phyloP scores from a whole-genome alignment of 2,113 vertebrate species.

The Craseonycteris thonglongyai region DNA sequence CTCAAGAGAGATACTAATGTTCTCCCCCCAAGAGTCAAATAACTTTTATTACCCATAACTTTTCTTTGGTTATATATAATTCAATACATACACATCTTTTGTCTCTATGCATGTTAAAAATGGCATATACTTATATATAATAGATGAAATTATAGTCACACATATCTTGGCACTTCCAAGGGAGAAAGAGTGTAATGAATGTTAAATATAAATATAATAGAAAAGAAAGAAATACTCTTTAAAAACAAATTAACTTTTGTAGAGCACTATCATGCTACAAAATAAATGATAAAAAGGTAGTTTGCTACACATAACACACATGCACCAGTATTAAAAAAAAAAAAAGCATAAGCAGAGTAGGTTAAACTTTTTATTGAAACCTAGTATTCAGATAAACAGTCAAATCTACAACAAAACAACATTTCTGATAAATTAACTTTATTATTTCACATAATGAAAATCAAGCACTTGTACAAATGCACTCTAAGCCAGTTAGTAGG shows the following conservation, averaged over 20 bases:
- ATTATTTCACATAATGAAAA: conserved; percentile 4
- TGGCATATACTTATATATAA: neutral
- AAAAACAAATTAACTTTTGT: neutral
- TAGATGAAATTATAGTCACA: neutral
- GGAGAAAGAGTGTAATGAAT: conserved; percentile 9
- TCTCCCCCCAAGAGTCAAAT: neutral
- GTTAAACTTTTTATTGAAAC: neutral
- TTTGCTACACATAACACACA: neutral
- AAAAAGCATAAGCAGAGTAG: neutral
- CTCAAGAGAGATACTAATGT: neutral
- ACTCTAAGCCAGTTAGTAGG: neutral
- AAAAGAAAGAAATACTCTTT: neutral
- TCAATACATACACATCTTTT: neutral
- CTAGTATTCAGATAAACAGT: neutral
- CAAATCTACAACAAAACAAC: neutral
- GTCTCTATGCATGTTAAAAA: neutral
- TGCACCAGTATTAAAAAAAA: neutral
- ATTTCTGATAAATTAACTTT: neutral
- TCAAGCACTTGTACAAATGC: neutral
- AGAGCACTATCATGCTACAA: neutral
- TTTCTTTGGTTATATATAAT: neutral
- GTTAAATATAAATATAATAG: conserved; percentile 15
- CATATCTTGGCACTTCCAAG: neutral
- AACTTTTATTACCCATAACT: neutral
- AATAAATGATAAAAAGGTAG: neutral